A percentile compares a stretch with the other conserved stretches of the same genome.
phyloP scores from a whole-genome alignment of 2,797 vertebrate species.

The Hypotaenidia okinawae region DNA sequence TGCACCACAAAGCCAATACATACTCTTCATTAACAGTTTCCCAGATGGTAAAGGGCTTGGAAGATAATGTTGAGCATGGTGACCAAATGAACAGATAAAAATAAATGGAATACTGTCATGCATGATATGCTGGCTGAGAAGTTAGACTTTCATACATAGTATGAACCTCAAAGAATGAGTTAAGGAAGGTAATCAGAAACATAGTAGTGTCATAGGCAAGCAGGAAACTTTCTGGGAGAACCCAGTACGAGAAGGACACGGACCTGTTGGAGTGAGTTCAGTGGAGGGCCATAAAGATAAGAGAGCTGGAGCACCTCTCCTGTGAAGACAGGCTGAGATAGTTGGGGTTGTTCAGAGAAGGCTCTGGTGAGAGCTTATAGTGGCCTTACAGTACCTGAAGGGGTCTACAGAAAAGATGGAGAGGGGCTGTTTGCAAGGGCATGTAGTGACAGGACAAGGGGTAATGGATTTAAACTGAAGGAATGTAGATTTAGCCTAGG shows the following conservation, averaged over 20 bases:
- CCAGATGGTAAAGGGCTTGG: neutral
- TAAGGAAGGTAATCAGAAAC: conserved; percentile 1
- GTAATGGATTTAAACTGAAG: no score
- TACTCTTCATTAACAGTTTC: conserved; percentile 18
- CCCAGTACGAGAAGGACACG: neutral
- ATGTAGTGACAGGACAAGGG: no score
- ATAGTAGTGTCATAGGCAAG: conserved; percentile 8
- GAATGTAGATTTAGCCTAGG: no score
- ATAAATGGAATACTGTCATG: neutral
- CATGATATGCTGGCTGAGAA: neutral
- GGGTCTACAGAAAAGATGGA: no score
- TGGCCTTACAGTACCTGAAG: no score
- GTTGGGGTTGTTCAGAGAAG: no score
- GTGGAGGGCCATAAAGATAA: no score
- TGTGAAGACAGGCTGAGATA: no score
- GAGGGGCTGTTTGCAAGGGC: no score
- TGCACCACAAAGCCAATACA: neutral
- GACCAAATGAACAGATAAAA: conserved; percentile 40
- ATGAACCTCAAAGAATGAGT: conserved; percentile 28
- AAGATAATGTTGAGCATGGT: conserved; percentile 2
- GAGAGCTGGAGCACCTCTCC: no score
- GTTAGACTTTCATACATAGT: conserved; percentile 21
- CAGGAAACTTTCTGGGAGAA: conserved; percentile 10
- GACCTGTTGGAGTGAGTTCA: no score
- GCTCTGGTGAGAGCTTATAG: no score